Base-by-base conservation (phyloP, 2,797 vertebrate genomes). In the Parauchenoglanis ngamensis region DNA sequence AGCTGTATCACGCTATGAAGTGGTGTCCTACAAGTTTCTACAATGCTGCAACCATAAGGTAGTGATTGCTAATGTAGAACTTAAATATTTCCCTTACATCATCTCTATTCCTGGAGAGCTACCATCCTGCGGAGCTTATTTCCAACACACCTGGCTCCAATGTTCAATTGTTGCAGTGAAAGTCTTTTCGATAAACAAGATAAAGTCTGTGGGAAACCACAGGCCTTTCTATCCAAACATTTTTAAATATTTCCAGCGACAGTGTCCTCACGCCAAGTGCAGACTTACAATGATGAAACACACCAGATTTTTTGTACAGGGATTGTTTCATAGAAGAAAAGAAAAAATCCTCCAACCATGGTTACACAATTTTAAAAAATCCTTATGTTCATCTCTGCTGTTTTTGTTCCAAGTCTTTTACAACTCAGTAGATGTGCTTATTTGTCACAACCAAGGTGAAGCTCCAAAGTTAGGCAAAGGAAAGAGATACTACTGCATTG, bases 111-210 rank as follows among this genome's bases (percentile, higher is more conserved):
- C 3, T 31, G 81, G 19, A 68, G 46, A 68, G 13, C 46, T 68
- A 68, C 28, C 28, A 83, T 54, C 10, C 46, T 1, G 35, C 57
- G 8, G 12, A 63, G n/a, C 28, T 84, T 84, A 44, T 12, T 40
- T 40, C 67, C 28, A 84, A 84, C 52, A 72, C 31, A 84, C 31
- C 52, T 84, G n/a, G 79, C 49, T 57, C 61, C 68, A 67, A 81
- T 65, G 67, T 73, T 59, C 31, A 59, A 56, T 25, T 44, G 54
- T 15, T 44, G 49, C 52, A n/a, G 52, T 57, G 23, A 84, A 56
- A 73, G 2, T 3, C 35, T 44, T 72, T 44, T 73, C 40, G 49
- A 73, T 59, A 73, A 73, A 84, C 67, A 73, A 44, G 49, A 84
- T 72, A 72, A 84, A 25, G 1, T 52, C 28, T 68, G 46, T 68